A percentile compares a stretch with the other conserved stretches of the same genome.
Evolutionary conservation across 2,113 vertebrate species (phyloP).

Genomic region (Oostethus manadensis): DNA sequence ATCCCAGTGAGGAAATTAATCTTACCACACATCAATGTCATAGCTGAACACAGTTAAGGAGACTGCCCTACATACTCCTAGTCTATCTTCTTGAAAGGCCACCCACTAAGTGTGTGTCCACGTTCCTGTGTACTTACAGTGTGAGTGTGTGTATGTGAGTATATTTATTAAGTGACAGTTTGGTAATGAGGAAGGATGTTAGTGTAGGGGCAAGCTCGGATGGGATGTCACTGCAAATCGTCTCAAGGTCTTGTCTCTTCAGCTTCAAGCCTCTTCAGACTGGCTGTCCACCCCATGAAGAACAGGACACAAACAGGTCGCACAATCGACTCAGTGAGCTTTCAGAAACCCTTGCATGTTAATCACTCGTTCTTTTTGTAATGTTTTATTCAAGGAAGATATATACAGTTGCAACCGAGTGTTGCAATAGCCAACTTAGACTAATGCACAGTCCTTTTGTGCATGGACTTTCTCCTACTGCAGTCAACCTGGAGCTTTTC

Average conservation of each 20-base stretch:
- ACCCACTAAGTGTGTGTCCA: slow-evolving; percentile 14
- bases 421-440: too few species aligned
- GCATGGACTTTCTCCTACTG: too few species aligned
- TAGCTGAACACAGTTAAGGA: slow-evolving; percentile 11
- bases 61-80: slow-evolving; percentile 42
- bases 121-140: not conserved
- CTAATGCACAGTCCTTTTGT: too few species aligned
- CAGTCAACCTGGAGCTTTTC: too few species aligned
- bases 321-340: slow-evolving; percentile 5
- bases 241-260: slow-evolving; percentile 36
- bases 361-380: not conserved
- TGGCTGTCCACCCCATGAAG: slow-evolving; percentile 25
- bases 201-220: slow-evolving; percentile 36
- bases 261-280: slow-evolving; percentile 25
- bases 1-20: slow-evolving; percentile 39
- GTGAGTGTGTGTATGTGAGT: slow-evolving; percentile 5
- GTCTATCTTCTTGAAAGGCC: slow-evolving; percentile 44
- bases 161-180: slow-evolving; percentile 43
- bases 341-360: not conserved
- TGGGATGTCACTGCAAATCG: slow-evolving; percentile 48
- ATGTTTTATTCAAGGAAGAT: not conserved
- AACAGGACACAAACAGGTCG: not conserved
- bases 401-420: not conserved
- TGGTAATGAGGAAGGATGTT: slow-evolving; percentile 46
- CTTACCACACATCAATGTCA: slow-evolving; percentile 53